phyloP scores from a whole-genome alignment of 2,888 invertebrate genomes.

The Clusia tigrina region DNA sequence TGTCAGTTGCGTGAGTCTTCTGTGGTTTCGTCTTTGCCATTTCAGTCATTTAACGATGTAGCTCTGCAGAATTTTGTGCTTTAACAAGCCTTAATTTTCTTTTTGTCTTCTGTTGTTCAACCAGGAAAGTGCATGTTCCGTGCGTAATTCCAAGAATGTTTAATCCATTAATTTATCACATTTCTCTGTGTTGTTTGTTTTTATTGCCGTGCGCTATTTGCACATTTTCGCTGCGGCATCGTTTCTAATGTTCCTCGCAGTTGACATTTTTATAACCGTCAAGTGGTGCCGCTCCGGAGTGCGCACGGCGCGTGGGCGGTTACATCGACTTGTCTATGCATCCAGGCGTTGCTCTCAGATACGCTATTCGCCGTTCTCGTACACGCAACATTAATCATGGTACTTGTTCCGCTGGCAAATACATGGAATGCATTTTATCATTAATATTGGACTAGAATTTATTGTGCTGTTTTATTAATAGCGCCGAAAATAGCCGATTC shows the following conservation, averaged over 20 bases:
- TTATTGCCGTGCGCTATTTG: background rate
- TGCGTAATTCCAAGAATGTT: background rate
- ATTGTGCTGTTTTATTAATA: no score
- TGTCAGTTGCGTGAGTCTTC: no score
- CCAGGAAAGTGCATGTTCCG: background rate
- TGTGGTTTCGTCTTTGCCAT: background rate
- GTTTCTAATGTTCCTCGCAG: background rate
- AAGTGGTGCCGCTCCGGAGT: background rate
- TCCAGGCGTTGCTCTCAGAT: no score
- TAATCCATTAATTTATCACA: background rate
- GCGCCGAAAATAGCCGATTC: no score
- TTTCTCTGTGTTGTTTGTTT: background rate
- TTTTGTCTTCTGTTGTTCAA: background rate
- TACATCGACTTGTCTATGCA: no score
- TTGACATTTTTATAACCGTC: constrained; percentile 1
- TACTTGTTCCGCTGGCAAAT: no score
- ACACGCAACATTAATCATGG: no score
- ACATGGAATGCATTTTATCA: no score
- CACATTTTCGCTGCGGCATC: background rate
- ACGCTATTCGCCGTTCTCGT: no score
- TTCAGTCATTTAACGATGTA: background rate
- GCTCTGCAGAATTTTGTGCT: background rate
- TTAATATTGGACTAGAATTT: no score
- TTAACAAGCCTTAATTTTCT: background rate
- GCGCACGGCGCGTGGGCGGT: background rate